Evolutionary conservation across 2,888 invertebrate genomes (phyloP).

Genomic region (Scaptomyza cyrtandrae): DNA sequence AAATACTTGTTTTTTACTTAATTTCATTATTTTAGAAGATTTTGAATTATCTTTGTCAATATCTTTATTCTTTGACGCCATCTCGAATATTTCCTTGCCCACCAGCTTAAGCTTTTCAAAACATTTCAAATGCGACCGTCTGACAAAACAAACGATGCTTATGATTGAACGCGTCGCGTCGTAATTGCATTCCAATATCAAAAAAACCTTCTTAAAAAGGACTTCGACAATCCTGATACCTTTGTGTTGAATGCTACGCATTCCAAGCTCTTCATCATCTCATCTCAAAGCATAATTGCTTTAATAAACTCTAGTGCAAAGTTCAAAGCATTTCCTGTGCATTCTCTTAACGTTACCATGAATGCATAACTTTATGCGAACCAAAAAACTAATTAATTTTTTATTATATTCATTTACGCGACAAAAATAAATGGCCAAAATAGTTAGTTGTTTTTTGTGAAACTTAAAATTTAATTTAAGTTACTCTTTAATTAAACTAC

Average conservation of each 20-base stretch:
- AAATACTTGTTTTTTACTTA: neutral
- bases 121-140: neutral
- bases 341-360: neutral
- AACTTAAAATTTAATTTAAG: neutral
- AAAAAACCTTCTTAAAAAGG: constrained; percentile 7
- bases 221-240: constrained; percentile 1
- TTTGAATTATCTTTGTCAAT: neutral
- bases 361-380: neutral
- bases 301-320: constrained; percentile 3
- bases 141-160: constrained; percentile 13
- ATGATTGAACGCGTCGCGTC: constrained; percentile 5
- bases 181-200: constrained; percentile 28
- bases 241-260: constrained; percentile 18
- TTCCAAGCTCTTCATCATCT: constrained; percentile 5
- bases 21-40: neutral
- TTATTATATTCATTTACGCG: too few relatives aligned
- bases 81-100: neutral
- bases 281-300: neutral
- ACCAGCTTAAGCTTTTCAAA: neutral
- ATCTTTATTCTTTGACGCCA: neutral
- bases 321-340: neutral
- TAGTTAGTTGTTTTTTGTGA: neutral
- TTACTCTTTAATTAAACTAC: neutral
- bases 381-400: too few relatives aligned
- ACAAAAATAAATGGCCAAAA: neutral